Base-by-base conservation (phyloP, 2,797 vertebrate genomes). In the Pterois miles region DNA sequence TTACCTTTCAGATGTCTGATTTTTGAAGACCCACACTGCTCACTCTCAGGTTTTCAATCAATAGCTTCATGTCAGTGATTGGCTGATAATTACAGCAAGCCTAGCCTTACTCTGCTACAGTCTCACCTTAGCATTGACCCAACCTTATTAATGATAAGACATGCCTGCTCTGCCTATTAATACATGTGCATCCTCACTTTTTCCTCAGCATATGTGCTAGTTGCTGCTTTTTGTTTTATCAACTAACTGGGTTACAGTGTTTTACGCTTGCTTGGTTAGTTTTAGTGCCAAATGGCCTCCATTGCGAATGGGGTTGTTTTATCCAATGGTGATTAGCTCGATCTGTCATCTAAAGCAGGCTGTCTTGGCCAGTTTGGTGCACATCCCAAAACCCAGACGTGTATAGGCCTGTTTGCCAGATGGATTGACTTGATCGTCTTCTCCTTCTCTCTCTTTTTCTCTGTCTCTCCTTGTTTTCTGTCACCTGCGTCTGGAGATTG, bases 401-500 rank as follows among this genome's bases (percentile, higher is more conserved):
- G 68, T 78, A 65, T 12, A 38, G n/a, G 22, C 18, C 6, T 25
- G 57, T 65, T 72, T 50, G 33, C 36, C 40, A 38, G 23, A 74
- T 53, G 13, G 12, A 56, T 27, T 71, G 46, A 68, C 25, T 43
- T 38, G 66, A 63, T 63, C 20, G 3, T 76, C 22, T n/a, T 71
- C 63, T 46, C 63, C 12, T 54, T 78, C 18, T 53, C n/a, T 71
- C 25, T 68, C 53, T 57, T 43, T 54, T 4, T 67, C n/a, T 76
- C 25, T 62, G 10, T 52, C 16, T 62, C 38, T n/a, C 18, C 18
- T 62, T 29, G 5, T 70, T 71, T 64, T 52, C 46, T 78, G 54
- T 82, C 33, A 11, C 65, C 36, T 74, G 36, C 62, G 14, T 82
- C 46, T 83, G 50, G 8, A 87, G 84, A 80, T 88, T 69, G 63